Conservation (phyloP, 2,797 vertebrate genomes). For the Buphagus erythrorhynchus region DNA sequence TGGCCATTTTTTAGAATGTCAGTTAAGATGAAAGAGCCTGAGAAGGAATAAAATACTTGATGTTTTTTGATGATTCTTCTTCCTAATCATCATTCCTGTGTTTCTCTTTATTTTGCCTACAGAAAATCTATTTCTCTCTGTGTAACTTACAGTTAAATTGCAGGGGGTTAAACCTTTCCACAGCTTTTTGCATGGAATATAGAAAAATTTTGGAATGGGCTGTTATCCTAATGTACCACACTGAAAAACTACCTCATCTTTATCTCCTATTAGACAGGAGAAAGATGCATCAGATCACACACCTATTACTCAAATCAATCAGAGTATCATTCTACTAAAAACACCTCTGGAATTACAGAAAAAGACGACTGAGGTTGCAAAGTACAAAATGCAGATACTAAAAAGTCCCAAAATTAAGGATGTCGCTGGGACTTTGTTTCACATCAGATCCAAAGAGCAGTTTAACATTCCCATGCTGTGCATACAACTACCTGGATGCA, state of each 20-base stretch:
- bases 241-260: background rate
- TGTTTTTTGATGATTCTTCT: slow-evolving; percentile 25
- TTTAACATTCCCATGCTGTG: background rate
- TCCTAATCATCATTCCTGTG: background rate
- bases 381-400: background rate
- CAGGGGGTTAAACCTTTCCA: background rate
- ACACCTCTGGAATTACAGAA: background rate
- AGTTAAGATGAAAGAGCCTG: slow-evolving; percentile 33
- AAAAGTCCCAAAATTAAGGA: background rate
- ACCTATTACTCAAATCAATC: background rate
- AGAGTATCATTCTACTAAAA: background rate
- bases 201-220: background rate
- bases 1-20: slow-evolving; percentile 8
- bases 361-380: background rate
- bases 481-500: background rate
- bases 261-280: background rate
- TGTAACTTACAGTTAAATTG: background rate
- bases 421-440: background rate
- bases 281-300: background rate
- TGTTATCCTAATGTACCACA: background rate
- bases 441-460: background rate
- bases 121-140: background rate
- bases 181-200: background rate
- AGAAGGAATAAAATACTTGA: slow-evolving; percentile 34
- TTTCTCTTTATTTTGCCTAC: background rate